Conservation (phyloP, 2,888 invertebrate species). For the Clostera curtula region DNA sequence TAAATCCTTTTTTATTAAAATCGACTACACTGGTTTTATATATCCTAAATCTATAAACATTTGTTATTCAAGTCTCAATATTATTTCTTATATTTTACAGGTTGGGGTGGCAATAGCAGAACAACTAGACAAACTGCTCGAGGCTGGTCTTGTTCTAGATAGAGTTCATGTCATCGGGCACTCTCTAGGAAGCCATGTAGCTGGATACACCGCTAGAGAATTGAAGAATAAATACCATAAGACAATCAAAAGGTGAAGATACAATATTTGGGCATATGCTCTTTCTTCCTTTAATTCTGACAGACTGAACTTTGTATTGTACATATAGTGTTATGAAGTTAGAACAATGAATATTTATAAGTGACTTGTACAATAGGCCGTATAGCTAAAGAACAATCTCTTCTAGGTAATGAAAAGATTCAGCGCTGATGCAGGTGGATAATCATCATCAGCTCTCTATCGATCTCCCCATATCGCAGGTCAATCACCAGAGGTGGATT, state of each 20-base stretch:
- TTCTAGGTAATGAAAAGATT: no score
- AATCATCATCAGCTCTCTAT: no score
- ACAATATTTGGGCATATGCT: slow-evolving; percentile 1
- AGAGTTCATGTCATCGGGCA: slow-evolving; percentile 65
- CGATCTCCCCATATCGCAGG: no score
- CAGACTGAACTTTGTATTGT: no score
- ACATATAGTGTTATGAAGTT: no score
- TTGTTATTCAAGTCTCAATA: background rate
- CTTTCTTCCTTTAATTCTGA: background rate
- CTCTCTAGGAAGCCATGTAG: slow-evolving; percentile 67
- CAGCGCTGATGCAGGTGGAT: no score
- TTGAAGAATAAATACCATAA: slow-evolving; percentile 56
- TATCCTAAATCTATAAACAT: background rate
- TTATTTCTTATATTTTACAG: slow-evolving; percentile 28
- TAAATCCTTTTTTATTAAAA: no score
- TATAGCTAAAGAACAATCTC: no score
- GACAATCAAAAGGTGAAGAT: slow-evolving; percentile 50
- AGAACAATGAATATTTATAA: no score
- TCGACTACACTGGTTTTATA: no score
- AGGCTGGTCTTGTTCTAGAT: slow-evolving; percentile 45
- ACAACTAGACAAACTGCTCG: slow-evolving; percentile 48
- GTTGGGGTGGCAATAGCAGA: slow-evolving; percentile 58
- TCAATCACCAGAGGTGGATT: no score
- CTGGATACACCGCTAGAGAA: slow-evolving; percentile 62
- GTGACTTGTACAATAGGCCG: no score